These are phyloP conservation scores for Campoletis raptor DNA, from an alignment of 2,888 invertebrate genomes.

Conservation along the genomic window DNA sequence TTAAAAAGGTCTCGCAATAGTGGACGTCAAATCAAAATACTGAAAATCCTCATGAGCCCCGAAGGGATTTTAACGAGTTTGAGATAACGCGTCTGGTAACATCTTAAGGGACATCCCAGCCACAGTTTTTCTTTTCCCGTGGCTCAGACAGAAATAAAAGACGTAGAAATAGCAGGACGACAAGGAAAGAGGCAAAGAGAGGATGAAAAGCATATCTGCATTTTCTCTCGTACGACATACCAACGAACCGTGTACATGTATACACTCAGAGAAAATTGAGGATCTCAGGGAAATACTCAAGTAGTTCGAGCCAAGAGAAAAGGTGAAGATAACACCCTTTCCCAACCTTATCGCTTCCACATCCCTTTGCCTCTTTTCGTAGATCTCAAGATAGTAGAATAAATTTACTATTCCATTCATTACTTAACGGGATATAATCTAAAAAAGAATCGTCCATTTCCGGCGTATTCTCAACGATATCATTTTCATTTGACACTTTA, in stretches of 20 bases:
- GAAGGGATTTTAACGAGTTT: slow-evolving; percentile 75
- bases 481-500: slow-evolving; percentile 25
- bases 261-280: slow-evolving; percentile 53
- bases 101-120: slow-evolving; percentile 44
- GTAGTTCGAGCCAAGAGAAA: slow-evolving; percentile 46
- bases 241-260: slow-evolving; percentile 17
- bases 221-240: slow-evolving; percentile 59
- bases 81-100: slow-evolving; percentile 71
- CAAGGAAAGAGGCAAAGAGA: background rate
- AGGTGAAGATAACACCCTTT: slow-evolving; percentile 45
- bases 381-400: slow-evolving; percentile 57
- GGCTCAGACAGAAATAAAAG: slow-evolving; percentile 25
- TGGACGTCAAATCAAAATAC: slow-evolving; percentile 41
- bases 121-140: slow-evolving; percentile 26
- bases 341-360: slow-evolving; percentile 26
- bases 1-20: slow-evolving; percentile 2
- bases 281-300: slow-evolving; percentile 45
- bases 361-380: background rate
- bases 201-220: slow-evolving; percentile 46
- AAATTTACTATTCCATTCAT: slow-evolving; percentile 52
- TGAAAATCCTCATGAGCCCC: slow-evolving; percentile 71
- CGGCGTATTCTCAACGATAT: background rate
- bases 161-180: background rate
- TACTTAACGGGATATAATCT: slow-evolving; percentile 40
- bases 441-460: slow-evolving; percentile 10